Evolutionary conservation across 2,797 vertebrate species (phyloP), one percentile per base, ranked within the genome.

Genomic region (Babyrousa celebensis): DNA sequence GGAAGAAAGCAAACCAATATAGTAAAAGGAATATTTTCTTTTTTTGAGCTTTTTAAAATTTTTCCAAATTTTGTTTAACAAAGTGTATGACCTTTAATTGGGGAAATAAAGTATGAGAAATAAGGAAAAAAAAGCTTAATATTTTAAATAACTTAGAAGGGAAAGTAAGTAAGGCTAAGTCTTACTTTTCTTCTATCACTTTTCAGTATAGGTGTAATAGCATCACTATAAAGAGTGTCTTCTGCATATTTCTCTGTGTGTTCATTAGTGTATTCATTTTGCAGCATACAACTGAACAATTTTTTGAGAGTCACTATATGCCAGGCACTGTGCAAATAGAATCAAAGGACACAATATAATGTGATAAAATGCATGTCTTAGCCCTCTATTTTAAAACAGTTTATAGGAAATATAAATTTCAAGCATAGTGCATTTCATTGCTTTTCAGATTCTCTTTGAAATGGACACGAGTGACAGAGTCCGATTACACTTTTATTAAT

Each of bases 401-500:
- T 92, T 86, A 71, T 84, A 92, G 23, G 16, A 94, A 79, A 4
- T 84, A 23, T 0, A 7, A 72, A 40, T 23, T 79, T 6, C 21
- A 56, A 91, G 36, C 85, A 80, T 1, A 85, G 10, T 12, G 4
- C 1, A 72, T 85, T 77, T 93, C 17, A 94, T 48, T 94, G n/a
- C 32, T 93, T 91, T 95, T 95, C 85, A 90, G 14, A 68, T 36
- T 82, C 15, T 58, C 14, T 85, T 91, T 14, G 88, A 40, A 56
- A 71, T 29, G 63, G 62, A 56, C 1, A 17, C 65, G 7, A 95
- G 5, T 91, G 62, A 79, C 7, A 93, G 4, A 82, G 6, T 65
- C 48, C 96, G 85, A 88, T 82, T 96, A 70, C 10, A 85, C 43
- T 71, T 91, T 83, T 32, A 90, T 95, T 96, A 85, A 88, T 65